Percentiles rank a stretch among this genome's conserved stretches.
phyloP scores from a whole-genome alignment of 2,797 vertebrate genomes.

The Cynodonichthys magdalenae region DNA sequence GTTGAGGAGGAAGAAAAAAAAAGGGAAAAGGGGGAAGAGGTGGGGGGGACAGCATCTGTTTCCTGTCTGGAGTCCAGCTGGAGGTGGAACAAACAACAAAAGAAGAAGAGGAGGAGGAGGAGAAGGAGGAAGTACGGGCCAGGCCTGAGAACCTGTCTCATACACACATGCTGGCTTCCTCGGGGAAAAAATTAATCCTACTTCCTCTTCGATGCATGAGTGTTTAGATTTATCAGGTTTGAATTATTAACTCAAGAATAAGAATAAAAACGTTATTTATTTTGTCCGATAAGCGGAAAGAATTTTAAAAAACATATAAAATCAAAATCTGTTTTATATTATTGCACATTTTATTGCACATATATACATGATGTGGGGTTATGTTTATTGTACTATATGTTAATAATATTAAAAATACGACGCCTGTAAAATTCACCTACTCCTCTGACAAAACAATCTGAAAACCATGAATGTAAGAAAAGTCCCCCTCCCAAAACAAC shows the following conservation, averaged over 20 bases:
- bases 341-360: no score
- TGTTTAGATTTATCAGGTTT: background rate
- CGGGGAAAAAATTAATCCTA: conserved; percentile 56
- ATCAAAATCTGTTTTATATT: no score
- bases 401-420: background rate
- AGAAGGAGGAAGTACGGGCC: conserved; percentile 59
- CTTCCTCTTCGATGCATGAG: conserved; percentile 47
- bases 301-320: no score
- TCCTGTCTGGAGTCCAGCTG: conserved; percentile 87
- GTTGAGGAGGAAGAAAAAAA: conserved; percentile 42
- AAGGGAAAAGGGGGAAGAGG: conserved; percentile 79
- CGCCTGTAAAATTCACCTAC: background rate
- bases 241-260: no score
- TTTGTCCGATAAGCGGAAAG: no score
- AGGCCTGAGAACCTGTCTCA: conserved; percentile 67
- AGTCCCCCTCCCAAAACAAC: background rate
- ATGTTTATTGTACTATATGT: no score
- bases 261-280: no score
- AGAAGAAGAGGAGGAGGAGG: conserved; percentile 50
- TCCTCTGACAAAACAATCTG: background rate
- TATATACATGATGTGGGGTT: no score
- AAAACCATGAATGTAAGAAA: background rate
- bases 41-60: conserved; percentile 88
- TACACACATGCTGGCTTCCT: conserved; percentile 53
- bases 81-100: conserved; percentile 78